Evolutionary conservation across 1,140 invertebrate species (phyloP).

Genomic region (Euglossa dilemma): DNA sequence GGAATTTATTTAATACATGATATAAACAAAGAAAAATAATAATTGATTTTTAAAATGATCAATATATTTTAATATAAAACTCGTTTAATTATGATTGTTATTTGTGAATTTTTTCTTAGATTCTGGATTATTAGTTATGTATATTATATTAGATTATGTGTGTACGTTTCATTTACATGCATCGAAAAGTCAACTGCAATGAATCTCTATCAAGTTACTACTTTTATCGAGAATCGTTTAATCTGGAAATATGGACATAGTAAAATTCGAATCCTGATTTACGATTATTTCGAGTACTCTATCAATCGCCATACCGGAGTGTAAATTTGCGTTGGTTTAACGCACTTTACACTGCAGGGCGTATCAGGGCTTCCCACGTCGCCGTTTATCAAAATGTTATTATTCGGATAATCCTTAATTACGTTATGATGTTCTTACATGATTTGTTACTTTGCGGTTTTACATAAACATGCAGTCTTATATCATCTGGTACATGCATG

Average conservation of each 20-base stretch:
- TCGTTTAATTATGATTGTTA: too few relatives aligned
- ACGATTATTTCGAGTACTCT: conserved; percentile 18
- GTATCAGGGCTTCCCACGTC: neutral
- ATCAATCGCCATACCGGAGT: conserved; percentile 5
- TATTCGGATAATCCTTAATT: conserved; percentile 42
- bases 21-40: too few relatives aligned
- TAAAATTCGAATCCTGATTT: conserved; percentile 25
- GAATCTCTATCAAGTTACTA: neutral
- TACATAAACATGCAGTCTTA: neutral
- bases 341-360: conserved; percentile 6
- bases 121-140: too few relatives aligned
- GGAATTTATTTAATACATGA: too few relatives aligned
- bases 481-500: neutral
- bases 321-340: conserved; percentile 21
- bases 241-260: neutral
- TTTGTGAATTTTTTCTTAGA: too few relatives aligned
- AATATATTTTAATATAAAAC: too few relatives aligned
- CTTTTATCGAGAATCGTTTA: neutral
- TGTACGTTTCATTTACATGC: too few relatives aligned
- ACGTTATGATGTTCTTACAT: neutral
- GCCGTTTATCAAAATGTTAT: conserved; percentile 37
- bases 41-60: too few relatives aligned
- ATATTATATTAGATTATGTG: too few relatives aligned
- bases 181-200: too few relatives aligned
- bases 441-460: neutral